Conservation (phyloP, 2,113 vertebrate species). For the Cichladusa arquata region DNA sequence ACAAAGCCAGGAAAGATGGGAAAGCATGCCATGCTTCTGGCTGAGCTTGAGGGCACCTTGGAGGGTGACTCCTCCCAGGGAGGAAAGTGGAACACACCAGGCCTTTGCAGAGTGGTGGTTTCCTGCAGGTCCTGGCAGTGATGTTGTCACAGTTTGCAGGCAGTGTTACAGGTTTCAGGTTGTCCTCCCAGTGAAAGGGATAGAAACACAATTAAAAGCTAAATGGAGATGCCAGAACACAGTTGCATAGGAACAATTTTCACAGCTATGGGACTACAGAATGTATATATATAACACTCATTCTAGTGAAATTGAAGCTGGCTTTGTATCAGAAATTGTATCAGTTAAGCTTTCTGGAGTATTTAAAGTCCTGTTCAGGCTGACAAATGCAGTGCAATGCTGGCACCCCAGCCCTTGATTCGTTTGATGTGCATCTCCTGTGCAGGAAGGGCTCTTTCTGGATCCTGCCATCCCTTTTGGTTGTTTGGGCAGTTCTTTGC, state of each 20-base stretch:
- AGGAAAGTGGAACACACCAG: not conserved
- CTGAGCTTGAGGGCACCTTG: not conserved
- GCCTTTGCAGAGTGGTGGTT: not conserved
- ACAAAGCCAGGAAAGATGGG: no score
- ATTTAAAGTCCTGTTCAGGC: not conserved
- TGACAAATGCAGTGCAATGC: not conserved
- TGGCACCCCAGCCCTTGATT: not conserved
- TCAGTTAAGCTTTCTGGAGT: not conserved
- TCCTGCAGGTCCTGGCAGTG: not conserved
- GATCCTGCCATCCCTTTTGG: not conserved
- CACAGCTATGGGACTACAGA: not conserved
- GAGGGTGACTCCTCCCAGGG: not conserved
- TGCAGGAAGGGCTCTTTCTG: not conserved
- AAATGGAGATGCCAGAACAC: not conserved
- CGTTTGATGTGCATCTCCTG: not conserved
- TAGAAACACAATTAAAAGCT: not conserved
- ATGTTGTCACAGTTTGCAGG: not conserved
- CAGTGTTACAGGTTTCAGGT: not conserved
- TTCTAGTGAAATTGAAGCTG: not conserved
- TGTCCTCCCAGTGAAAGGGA: not conserved
- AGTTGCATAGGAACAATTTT: not conserved
- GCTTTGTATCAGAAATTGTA: not conserved
- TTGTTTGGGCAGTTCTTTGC: not conserved
- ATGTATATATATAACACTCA: not conserved
- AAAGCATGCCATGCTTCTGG: fast-evolving